Evolutionary conservation across 2,113 vertebrate species (phyloP).

Genomic region (Chlamydotis undulata): DNA sequence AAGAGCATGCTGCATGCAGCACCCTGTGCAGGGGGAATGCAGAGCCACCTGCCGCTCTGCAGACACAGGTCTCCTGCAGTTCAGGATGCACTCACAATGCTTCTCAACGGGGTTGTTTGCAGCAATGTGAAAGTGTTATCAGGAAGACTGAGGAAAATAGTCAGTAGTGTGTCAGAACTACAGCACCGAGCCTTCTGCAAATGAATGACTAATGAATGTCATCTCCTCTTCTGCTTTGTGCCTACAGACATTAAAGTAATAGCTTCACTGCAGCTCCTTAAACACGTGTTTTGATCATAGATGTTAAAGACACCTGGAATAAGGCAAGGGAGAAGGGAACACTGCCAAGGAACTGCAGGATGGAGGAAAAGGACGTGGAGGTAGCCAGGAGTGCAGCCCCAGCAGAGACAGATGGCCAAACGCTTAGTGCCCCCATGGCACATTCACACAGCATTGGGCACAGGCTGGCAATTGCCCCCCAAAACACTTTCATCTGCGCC

Average conservation of each 20-base stretch:
- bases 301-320: neutral
- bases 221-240: neutral
- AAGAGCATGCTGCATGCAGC: neutral
- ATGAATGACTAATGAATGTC: neutral
- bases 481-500: neutral
- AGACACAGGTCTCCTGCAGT: neutral
- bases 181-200: neutral
- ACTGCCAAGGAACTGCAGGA: neutral
- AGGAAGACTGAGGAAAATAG: neutral
- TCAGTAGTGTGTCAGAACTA: neutral
- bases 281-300: fast-evolving
- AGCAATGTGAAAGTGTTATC: neutral
- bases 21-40: fast-evolving
- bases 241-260: neutral
- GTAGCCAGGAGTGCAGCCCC: neutral
- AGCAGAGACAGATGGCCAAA: neutral
- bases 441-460: neutral
- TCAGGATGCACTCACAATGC: neutral
- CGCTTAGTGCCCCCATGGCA: neutral
- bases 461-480: neutral
- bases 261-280: neutral
- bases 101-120: neutral
- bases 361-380: neutral
- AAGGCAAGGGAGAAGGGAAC: neutral
- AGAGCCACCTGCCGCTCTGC: neutral